A percentile compares a stretch with the other conserved stretches of the same genome.
phyloP scores from a whole-genome alignment of 2,797 vertebrate species.

The Spinibarbus caldwelli region DNA sequence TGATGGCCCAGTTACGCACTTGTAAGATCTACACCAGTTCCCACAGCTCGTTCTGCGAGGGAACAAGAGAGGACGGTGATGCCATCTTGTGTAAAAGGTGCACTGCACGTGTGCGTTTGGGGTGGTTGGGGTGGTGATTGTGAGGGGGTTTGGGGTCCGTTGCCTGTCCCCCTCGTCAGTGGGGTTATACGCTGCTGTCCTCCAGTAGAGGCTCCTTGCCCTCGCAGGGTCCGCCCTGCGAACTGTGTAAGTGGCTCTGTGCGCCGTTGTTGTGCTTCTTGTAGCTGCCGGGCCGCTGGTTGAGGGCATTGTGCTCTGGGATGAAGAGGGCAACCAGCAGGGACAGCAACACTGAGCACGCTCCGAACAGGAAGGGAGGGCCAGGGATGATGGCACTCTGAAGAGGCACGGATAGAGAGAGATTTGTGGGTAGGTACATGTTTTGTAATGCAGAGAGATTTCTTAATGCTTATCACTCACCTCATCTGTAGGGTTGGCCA shows the following conservation, averaged over 20 bases:
- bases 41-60: conserved; percentile 39
- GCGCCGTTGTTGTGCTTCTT: conserved; percentile 89
- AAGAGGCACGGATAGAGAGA: not conserved
- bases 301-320: conserved; percentile 84
- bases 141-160: conserved; percentile 51
- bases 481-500: conserved; percentile 93
- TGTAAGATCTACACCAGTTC: not conserved
- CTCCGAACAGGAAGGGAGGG: conserved; percentile 89
- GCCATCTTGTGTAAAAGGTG: conserved; percentile 47
- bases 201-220: conserved; percentile 90
- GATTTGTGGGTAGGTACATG: not conserved
- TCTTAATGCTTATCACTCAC: conserved; percentile 65
- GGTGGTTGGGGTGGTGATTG: conserved; percentile 49
- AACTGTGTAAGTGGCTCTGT: conserved; percentile 86
- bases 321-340: conserved; percentile 91
- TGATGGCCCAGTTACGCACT: conserved; percentile 11
- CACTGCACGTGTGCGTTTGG: conserved; percentile 41
- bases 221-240: conserved; percentile 80
- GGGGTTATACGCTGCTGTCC: conserved; percentile 88
- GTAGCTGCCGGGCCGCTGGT: conserved; percentile 81
- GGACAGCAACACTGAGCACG: conserved; percentile 91
- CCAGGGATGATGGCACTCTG: conserved; percentile 91
- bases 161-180: conserved; percentile 61
- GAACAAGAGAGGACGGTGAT: conserved; percentile 45
- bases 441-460: not conserved